Conservation (phyloP, 2,113 vertebrate species). For the Malurus alboscapulatus region DNA sequence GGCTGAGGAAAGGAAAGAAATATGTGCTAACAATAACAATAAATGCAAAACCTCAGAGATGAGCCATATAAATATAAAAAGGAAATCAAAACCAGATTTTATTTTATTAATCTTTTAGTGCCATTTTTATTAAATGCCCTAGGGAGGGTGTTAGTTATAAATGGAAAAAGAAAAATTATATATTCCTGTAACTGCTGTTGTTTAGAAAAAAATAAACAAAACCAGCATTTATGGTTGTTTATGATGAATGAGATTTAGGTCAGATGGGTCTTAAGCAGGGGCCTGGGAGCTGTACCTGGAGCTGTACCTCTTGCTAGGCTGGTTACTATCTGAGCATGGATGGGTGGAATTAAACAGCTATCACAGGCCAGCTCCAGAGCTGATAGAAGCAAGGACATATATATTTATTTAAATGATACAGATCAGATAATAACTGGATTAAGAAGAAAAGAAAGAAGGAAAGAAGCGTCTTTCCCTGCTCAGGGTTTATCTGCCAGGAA, state of each 20-base stretch:
- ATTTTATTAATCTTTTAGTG: not conserved
- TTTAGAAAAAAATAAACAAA: not conserved
- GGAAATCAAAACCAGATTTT: slow-evolving; percentile 1
- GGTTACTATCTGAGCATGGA: not conserved
- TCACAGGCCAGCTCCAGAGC: not conserved
- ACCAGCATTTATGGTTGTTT: not conserved
- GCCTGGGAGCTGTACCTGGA: not conserved
- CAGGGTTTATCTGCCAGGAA: not conserved
- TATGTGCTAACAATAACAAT: not conserved
- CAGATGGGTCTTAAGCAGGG: not conserved
- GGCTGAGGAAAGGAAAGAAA: not conserved
- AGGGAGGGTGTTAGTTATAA: not conserved
- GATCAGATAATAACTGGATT: slow-evolving; percentile 28
- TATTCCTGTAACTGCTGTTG: not conserved
- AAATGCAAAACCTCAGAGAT: not conserved
- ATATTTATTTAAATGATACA: slow-evolving; percentile 23
- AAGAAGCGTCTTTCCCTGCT: not conserved
- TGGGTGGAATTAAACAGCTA: not conserved
- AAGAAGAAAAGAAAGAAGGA: not conserved
- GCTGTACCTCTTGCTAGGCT: not conserved
- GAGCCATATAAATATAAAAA: not conserved
- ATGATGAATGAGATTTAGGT: not conserved
- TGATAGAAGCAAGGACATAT: not conserved
- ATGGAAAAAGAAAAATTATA: not conserved
- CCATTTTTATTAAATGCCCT: not conserved